phyloP scores from a whole-genome alignment of 2,888 invertebrate species.

The Drosophila paramelanica region DNA sequence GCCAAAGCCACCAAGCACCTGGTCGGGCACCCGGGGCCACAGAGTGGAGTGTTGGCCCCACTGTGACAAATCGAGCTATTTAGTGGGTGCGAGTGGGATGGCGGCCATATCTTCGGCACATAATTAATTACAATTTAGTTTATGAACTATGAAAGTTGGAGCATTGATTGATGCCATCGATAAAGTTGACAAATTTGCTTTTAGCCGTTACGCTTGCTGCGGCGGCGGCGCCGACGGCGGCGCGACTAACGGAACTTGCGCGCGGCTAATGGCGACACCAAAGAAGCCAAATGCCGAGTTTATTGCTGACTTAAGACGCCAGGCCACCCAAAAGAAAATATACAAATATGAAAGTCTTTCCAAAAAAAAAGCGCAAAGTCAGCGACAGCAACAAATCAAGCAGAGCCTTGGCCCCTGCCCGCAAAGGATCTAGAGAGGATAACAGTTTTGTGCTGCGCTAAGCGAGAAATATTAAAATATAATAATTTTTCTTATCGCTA shows the following conservation, averaged over 20 bases:
- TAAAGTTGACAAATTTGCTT: slow-evolving; percentile 77
- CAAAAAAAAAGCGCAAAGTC: slow-evolving; percentile 55
- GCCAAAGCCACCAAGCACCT: slow-evolving; percentile 48
- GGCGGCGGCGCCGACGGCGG: not conserved
- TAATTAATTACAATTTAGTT: slow-evolving; percentile 78
- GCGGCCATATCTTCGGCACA: slow-evolving; percentile 49
- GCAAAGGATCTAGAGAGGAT: slow-evolving; percentile 37
- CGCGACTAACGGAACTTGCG: slow-evolving; percentile 24
- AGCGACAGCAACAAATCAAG: slow-evolving; percentile 67
- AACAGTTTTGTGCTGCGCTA: slow-evolving; percentile 66
- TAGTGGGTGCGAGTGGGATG: slow-evolving; percentile 24
- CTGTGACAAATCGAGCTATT: slow-evolving; percentile 69
- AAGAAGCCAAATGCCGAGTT: slow-evolving; percentile 24
- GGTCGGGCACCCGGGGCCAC: slow-evolving; percentile 29
- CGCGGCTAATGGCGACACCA: slow-evolving; percentile 28
- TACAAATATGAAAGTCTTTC: slow-evolving; percentile 3
- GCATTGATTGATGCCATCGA: slow-evolving; percentile 70
- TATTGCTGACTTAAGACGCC: slow-evolving; percentile 29
- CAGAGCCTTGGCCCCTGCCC: slow-evolving; percentile 2
- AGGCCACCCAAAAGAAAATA: slow-evolving; percentile 4
- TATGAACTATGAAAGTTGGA: slow-evolving; percentile 63
- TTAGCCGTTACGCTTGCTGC: slow-evolving; percentile 53
- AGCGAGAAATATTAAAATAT: slow-evolving; percentile 80
- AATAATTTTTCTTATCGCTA: slow-evolving; percentile 74
- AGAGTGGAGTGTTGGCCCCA: slow-evolving; percentile 10